phyloP scores from a whole-genome alignment of 2,888 invertebrate species.

The Sycophila texana region DNA sequence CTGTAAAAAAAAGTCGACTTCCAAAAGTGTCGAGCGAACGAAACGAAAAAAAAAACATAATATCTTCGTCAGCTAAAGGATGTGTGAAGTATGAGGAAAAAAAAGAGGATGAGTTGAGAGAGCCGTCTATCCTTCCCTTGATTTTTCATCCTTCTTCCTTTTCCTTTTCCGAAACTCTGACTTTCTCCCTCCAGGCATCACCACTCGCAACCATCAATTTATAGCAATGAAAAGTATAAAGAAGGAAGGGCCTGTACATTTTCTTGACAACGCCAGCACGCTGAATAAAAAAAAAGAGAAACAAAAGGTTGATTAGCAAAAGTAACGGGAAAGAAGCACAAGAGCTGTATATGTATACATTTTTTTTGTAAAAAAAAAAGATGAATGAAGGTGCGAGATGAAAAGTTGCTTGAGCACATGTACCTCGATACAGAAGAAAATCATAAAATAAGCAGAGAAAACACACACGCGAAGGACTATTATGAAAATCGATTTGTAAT shows the following conservation, averaged over 20 bases:
- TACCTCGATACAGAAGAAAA: conserved; percentile 59
- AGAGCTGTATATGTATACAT: conserved; percentile 48
- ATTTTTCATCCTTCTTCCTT: conserved; percentile 53
- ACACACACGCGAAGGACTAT: conserved; percentile 61
- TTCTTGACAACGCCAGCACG: conserved; percentile 33
- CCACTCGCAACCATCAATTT: conserved; percentile 26
- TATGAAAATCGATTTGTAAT: conserved; percentile 70
- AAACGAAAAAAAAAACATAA: conserved; percentile 2
- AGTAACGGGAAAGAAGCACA: conserved; percentile 32
- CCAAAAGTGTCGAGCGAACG: conserved; percentile 49
- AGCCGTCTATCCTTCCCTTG: conserved; percentile 35
- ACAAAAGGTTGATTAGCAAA: too few species aligned
- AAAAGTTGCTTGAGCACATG: conserved; percentile 54
- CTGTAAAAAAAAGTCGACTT: conserved; percentile 42
- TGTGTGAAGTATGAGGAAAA: conserved; percentile 1
- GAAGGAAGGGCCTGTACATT: conserved; percentile 44
- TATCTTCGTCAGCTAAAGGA: background rate
- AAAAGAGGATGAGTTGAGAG: conserved; percentile 5
- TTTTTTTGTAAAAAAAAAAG: conserved; percentile 34
- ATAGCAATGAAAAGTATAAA: conserved; percentile 35
- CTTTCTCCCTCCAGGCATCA: conserved; percentile 58
- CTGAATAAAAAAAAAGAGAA: background rate
- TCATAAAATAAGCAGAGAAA: conserved; percentile 48
- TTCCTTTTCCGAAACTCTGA: conserved; percentile 56
- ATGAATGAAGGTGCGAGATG: conserved; percentile 52